Evolutionary conservation across 2,797 vertebrate species (phyloP).

Genomic region (Enoplosus armatus): DNA sequence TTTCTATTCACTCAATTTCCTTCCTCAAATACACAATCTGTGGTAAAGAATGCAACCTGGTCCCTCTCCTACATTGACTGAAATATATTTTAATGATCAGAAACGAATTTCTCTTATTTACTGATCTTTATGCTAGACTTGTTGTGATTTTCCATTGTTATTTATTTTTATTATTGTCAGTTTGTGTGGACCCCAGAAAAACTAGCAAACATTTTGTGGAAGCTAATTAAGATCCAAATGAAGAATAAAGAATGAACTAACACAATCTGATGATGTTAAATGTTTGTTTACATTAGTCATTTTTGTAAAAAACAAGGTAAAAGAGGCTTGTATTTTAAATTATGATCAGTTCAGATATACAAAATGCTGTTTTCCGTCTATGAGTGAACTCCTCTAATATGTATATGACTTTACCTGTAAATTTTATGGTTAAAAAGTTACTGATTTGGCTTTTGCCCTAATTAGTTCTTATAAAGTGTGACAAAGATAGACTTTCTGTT

Average conservation of each 20-base stretch:
- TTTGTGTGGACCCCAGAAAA: not conserved
- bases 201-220: not conserved
- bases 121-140: not conserved
- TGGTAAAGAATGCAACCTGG: not conserved
- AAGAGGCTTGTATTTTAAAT: not conserved
- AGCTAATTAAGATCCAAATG: not conserved
- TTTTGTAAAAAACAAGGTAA: not conserved
- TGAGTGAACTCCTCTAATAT: not conserved
- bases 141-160: not conserved
- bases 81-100: not conserved
- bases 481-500: slow-evolving; percentile 39
- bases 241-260: not conserved
- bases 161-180: not conserved
- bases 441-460: not conserved
- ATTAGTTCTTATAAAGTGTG: not conserved
- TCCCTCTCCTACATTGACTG: not conserved
- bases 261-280: no score
- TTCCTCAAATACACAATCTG: not conserved
- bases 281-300: not conserved
- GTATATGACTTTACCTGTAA: not conserved
- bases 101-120: not conserved
- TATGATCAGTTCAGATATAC: no score
- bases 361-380: not conserved
- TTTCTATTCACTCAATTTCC: slow-evolving; percentile 10
- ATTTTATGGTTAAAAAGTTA: not conserved